Percentiles rank a stretch among this genome's conserved stretches.
Evolutionary conservation across 2,113 vertebrate species (phyloP).

Genomic region (Vulpes ferrilata): DNA sequence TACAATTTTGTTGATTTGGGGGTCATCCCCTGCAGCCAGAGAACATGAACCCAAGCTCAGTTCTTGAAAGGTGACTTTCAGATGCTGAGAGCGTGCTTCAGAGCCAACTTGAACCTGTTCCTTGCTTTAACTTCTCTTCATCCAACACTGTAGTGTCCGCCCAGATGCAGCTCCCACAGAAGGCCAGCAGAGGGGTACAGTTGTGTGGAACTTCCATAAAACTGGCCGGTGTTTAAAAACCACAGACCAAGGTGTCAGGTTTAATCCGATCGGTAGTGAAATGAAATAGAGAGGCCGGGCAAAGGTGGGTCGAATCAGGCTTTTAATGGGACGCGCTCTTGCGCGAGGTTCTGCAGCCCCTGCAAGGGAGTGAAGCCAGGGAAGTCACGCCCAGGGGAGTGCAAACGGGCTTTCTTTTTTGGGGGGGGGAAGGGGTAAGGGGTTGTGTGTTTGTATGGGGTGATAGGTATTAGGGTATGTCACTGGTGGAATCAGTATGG

Average conservation of each 20-base stretch:
- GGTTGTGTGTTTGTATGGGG: no score
- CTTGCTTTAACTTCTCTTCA: not conserved
- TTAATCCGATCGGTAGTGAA: no score
- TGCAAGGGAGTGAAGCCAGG: no score
- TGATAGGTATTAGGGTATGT: no score
- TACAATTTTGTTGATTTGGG: not conserved
- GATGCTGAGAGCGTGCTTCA: not conserved
- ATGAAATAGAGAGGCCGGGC: no score
- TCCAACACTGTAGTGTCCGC: not conserved
- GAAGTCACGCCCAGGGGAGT: no score
- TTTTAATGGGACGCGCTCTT: no score
- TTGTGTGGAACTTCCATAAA: not conserved
- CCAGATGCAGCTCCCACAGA: not conserved
- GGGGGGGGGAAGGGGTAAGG: no score
- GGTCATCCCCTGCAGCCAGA: not conserved
- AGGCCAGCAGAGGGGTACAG: slow-evolving; percentile 35
- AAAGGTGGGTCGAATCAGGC: no score
- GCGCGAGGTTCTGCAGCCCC: no score
- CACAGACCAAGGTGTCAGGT: not conserved
- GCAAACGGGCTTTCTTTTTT: no score
- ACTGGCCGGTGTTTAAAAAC: not conserved
- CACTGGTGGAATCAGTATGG: no score
- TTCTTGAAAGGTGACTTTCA: not conserved
- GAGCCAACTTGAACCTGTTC: not conserved
- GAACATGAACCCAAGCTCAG: not conserved